Base-by-base conservation (phyloP, 2,888 invertebrate species). In the Sarcophaga variegata region DNA sequence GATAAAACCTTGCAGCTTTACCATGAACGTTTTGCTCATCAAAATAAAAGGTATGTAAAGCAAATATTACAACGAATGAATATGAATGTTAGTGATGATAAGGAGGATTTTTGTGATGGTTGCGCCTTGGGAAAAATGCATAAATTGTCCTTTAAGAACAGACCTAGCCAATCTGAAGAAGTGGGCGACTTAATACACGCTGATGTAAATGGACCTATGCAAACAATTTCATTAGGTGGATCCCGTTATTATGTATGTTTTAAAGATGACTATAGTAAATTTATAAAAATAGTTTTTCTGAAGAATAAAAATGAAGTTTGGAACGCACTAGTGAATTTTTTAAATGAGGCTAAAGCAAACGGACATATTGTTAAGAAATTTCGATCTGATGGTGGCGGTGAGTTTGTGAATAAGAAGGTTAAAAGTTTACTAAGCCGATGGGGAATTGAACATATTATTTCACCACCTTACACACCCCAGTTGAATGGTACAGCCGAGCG, bases 401-500 rank as follows among this genome's bases (percentile, higher is more conserved):
- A 92, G 87, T 91, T 90, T 79, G 74, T 89, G 4, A 88, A 49
- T 76, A 88, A 45, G 80, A 89, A 77, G 89, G 90, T 76, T 90
- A 90, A 45, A 69, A 86, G 47, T 25, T 74, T 81, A 17, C 69
- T 81, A 47, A 14, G 74, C 20, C 69, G 54, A 75, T 63, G 62
- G 69, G 66, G 69, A 14, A 20, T 69, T 59, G 17, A 25, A 27
- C 88, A 89, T 70, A 90, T 90, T 74, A 81, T 70, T 83, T 89
- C 89, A 12, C 90, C 90, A 1, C 83, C 89, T 4, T 91, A 91
- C 83, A 91, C 91, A 12, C 91, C 92, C 5, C 90, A 92, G 87
- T 92, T 93, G 88, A 93, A 93, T 88, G 91, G 92, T 5, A 85
- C 88, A 76, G 90, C 91, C 0, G 92, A 92, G 78, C 88, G 91